Conservation (phyloP, 2,888 invertebrate species). For the Griposia aprilina region DNA sequence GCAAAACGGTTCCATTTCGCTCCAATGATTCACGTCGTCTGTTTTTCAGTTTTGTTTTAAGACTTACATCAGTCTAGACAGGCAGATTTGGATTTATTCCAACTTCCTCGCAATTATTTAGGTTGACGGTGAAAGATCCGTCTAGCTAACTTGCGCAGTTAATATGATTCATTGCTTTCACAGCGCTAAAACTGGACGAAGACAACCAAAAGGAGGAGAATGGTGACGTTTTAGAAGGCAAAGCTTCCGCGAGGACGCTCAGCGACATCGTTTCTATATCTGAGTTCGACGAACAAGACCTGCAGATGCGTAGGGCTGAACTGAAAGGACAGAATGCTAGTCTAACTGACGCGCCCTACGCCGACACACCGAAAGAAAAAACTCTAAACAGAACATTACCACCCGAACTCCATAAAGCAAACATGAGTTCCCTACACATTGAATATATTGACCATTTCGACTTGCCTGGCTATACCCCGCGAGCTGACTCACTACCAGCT, state of each 20-base stretch:
- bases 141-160: conserved; percentile 57
- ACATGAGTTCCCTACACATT: conserved; percentile 84
- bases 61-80: conserved; percentile 69
- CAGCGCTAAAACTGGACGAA: conserved; percentile 91
- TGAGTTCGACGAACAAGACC: conserved; percentile 93
- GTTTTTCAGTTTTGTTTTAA: conserved; percentile 57
- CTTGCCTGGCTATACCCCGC: conserved; percentile 77
- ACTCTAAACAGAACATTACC: conserved; percentile 80
- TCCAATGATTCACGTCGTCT: conserved; percentile 55
- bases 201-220: conserved; percentile 87
- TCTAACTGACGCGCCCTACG: conserved; percentile 72
- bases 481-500: conserved; percentile 84
- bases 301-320: conserved; percentile 89
- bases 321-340: conserved; percentile 79
- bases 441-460: conserved; percentile 82
- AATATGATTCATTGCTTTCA: conserved; percentile 73
- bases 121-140: conserved; percentile 67
- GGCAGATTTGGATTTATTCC: conserved; percentile 75
- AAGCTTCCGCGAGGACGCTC: conserved; percentile 92
- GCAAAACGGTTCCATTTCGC: conserved; percentile 43
- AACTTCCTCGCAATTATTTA: conserved; percentile 74
- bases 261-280: conserved; percentile 94
- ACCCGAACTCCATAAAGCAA: conserved; percentile 79
- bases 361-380: conserved; percentile 72
- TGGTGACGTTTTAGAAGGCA: conserved; percentile 87